Percentiles rank a stretch among this genome's conserved stretches.
phyloP scores from a whole-genome alignment of 1,140 invertebrate species.

The Camponotus floridanus region DNA sequence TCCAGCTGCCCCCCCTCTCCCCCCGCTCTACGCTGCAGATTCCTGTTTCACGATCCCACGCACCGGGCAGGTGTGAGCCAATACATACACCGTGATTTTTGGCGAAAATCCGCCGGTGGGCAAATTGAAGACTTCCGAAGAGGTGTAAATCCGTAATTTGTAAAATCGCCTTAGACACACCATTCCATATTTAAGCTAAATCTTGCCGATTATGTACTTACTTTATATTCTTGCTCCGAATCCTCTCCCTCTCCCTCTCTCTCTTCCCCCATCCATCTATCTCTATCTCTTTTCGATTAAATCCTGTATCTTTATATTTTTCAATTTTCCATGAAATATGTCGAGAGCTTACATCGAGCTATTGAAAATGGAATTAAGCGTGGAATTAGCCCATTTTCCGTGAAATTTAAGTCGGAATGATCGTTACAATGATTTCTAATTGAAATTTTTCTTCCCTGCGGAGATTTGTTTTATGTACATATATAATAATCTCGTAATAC shows the following conservation, averaged over 20 bases:
- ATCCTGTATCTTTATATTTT: not conserved
- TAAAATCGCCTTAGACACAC: not conserved
- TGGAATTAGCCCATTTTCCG: not conserved
- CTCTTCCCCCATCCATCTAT: not conserved
- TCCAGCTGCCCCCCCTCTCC: not conserved
- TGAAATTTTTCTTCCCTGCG: not conserved
- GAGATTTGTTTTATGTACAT: not conserved
- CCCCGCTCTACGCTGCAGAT: not conserved
- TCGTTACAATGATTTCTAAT: constrained; percentile 3
- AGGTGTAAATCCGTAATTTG: not conserved
- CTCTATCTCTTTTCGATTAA: not conserved
- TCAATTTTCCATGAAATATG: constrained; percentile 17
- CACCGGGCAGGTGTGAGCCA: not conserved
- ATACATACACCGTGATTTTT: not conserved
- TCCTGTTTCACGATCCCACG: not conserved
- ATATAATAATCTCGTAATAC: not conserved
- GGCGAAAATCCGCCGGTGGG: not conserved
- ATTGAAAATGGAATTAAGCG: constrained; percentile 20
- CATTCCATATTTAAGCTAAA: not conserved
- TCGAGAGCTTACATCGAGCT: not conserved
- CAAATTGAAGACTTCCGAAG: not conserved
- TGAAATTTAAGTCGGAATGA: constrained; percentile 3
- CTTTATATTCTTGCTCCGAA: not conserved
- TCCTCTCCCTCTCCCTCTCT: not conserved
- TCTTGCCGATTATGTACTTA: not conserved